These are phyloP conservation scores for Glossophaga mutica DNA, from an alignment of 2,797 vertebrate species.

Conservation along the genomic window DNA sequence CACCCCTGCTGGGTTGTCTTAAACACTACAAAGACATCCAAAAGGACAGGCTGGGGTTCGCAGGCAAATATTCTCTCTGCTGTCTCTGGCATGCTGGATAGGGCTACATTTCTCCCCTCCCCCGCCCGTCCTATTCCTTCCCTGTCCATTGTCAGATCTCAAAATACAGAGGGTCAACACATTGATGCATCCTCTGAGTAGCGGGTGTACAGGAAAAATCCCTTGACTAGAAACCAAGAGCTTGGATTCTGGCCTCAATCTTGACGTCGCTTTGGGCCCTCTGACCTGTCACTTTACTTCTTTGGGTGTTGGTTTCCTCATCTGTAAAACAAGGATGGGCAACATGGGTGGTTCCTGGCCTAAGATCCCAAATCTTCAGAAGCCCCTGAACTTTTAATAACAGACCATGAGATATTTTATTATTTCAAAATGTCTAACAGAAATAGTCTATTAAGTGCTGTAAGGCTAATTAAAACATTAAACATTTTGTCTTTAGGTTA, in stretches of 20 bases:
- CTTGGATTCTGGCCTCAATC: neutral
- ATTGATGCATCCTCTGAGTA: neutral
- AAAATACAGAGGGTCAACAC: neutral
- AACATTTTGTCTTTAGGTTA: neutral
- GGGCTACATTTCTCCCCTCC: neutral
- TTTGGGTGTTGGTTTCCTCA: neutral
- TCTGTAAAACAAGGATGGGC: constrained; percentile 16
- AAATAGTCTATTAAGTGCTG: neutral
- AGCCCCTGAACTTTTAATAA: neutral
- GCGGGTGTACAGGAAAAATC: neutral
- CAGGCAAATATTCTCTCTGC: neutral
- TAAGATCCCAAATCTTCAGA: neutral
- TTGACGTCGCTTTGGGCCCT: neutral
- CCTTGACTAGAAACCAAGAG: neutral
- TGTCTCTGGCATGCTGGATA: neutral
- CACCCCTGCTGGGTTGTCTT: neutral
- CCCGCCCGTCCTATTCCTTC: neutral
- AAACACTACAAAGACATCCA: neutral
- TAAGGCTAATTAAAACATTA: neutral
- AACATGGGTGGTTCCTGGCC: neutral
- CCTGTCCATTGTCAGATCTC: neutral
- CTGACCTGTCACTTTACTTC: neutral
- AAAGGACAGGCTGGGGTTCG: neutral
- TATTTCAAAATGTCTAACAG: constrained; percentile 35
- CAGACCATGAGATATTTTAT: neutral